Percentiles rank a stretch among this genome's conserved stretches.
phyloP scores from a whole-genome alignment of 2,888 invertebrate species.

The Alentia gelatinosa region DNA sequence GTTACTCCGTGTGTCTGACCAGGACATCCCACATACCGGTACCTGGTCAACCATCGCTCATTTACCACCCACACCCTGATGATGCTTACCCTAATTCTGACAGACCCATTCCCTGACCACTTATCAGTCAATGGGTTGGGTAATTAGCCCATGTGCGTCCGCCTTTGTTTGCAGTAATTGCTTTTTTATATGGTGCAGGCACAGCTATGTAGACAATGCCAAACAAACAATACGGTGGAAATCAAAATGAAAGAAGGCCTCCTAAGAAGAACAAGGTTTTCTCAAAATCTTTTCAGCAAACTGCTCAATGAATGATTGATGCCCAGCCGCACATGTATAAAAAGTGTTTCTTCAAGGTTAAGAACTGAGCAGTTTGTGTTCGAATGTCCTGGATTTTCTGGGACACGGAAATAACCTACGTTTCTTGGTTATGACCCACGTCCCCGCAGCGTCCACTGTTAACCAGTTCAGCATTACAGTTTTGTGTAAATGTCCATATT shows the following conservation, averaged over 20 bases:
- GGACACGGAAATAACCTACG: too few species aligned
- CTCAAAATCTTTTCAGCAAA: not conserved
- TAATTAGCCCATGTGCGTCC: not conserved
- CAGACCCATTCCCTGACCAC: not conserved
- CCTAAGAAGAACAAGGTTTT: not conserved
- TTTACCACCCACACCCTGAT: not conserved
- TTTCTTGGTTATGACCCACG: too few species aligned
- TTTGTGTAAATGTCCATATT: too few species aligned
- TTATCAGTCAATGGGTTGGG: not conserved
- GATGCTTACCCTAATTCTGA: not conserved
- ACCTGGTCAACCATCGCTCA: slow-evolving; percentile 1
- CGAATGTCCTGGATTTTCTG: too few species aligned
- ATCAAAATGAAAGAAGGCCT: not conserved
- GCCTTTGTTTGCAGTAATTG: not conserved
- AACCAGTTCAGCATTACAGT: too few species aligned
- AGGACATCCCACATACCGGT: too few species aligned
- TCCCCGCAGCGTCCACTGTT: too few species aligned
- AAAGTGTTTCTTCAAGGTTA: too few species aligned
- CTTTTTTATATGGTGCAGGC: not conserved
- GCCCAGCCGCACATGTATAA: too few species aligned
- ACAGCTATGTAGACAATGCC: not conserved
- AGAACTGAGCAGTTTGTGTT: too few species aligned
- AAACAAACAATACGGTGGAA: not conserved
- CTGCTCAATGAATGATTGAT: not conserved
- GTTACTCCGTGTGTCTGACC: not conserved